Percentiles rank a stretch among this genome's conserved stretches.
These are phyloP conservation scores for Unio delphinus DNA, from an alignment of 2,888 invertebrate genomes.

Conservation along the genomic window DNA sequence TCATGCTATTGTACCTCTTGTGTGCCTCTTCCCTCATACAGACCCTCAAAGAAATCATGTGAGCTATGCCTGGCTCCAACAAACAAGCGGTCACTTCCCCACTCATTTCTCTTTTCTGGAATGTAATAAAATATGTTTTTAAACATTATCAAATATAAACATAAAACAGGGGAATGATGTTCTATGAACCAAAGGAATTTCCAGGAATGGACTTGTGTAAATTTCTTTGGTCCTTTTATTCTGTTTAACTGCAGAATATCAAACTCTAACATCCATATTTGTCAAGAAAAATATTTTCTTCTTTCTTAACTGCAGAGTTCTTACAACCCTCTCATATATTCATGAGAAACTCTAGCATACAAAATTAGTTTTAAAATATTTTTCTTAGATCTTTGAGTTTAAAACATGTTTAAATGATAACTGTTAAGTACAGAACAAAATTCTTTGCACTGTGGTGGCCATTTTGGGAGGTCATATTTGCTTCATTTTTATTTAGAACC, in stretches of 20 bases:
- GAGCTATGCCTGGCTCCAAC: conserved; percentile 82
- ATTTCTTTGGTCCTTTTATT: neutral
- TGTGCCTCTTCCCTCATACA: conserved; percentile 76
- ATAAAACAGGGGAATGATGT: neutral
- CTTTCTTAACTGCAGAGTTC: too few species aligned
- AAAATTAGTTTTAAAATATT: too few species aligned
- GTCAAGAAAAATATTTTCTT: neutral
- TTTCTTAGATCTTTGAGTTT: too few species aligned
- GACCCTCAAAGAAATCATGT: conserved; percentile 80
- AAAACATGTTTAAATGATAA: too few species aligned
- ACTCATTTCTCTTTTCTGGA: conserved; percentile 80
- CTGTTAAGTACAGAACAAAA: too few species aligned
- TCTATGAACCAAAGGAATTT: neutral
- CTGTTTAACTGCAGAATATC: neutral
- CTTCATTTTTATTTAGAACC: too few species aligned
- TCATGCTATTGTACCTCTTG: neutral
- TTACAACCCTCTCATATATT: too few species aligned
- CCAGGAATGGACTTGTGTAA: neutral
- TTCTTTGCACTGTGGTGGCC: too few species aligned
- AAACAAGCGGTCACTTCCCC: conserved; percentile 93
- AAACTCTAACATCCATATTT: neutral
- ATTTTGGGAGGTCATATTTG: too few species aligned
- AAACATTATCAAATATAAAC: too few species aligned
- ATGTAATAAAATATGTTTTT: conserved; percentile 4
- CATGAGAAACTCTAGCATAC: too few species aligned